phyloP scores from a whole-genome alignment of 2,113 vertebrate genomes.

The Merops nubicus region DNA sequence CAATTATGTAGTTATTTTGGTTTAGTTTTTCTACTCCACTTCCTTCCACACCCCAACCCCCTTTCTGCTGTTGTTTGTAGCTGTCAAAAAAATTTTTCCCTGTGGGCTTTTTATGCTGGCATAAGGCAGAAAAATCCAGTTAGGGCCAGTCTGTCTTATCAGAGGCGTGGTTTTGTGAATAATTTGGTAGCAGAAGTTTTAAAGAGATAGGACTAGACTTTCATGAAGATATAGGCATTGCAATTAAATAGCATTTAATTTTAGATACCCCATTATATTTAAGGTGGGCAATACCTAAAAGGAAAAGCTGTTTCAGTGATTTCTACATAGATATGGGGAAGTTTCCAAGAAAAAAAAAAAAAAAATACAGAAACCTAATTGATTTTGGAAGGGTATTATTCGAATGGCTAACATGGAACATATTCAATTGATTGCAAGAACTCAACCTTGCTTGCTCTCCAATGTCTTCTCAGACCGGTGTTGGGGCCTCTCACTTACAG shows the following conservation, averaged over 20 bases:
- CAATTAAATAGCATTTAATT: neutral
- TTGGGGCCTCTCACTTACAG: neutral
- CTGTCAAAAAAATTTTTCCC: neutral
- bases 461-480: neutral
- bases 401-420: neutral
- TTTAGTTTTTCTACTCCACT: neutral
- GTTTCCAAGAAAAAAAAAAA: neutral
- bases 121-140: neutral
- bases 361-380: neutral
- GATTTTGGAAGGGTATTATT: neutral
- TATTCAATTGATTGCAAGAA: neutral
- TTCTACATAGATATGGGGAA: neutral
- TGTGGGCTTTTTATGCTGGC: neutral
- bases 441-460: neutral
- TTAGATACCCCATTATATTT: neutral
- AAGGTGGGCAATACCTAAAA: neutral
- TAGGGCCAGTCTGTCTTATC: neutral
- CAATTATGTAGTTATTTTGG: neutral
- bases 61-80: accelerated
- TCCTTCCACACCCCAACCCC: too few species aligned
- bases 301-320: neutral
- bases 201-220: neutral
- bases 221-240: neutral
- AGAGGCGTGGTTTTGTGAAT: neutral
- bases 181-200: neutral